Conservation (phyloP, 2,113 vertebrate species). For the Typhlomys cinereus region DNA sequence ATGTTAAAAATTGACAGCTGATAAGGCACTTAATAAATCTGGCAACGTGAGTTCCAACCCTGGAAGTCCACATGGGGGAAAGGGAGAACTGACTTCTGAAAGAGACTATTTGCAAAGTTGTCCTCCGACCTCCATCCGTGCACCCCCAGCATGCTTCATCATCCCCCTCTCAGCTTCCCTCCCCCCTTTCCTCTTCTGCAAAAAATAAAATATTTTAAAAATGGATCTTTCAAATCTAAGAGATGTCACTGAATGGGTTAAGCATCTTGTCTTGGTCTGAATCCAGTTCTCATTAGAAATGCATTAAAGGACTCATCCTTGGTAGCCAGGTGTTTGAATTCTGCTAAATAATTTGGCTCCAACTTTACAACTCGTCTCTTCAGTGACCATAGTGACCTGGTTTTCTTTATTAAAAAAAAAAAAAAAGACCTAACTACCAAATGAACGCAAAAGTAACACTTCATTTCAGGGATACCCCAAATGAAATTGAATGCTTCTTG, state of each 20-base stretch:
- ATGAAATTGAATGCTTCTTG: neutral
- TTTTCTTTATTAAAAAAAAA: conserved; percentile 53
- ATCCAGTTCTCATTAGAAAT: conserved; percentile 68
- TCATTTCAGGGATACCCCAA: neutral
- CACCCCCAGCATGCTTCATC: too few relatives aligned
- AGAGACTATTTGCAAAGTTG: too few relatives aligned
- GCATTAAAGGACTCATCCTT: conserved; percentile 58
- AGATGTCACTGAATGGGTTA: conserved; percentile 39
- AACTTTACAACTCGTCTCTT: conserved; percentile 23
- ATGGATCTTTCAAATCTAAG: conserved; percentile 47
- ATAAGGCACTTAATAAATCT: too few relatives aligned
- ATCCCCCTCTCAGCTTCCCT: too few relatives aligned
- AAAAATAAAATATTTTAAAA: too few relatives aligned
- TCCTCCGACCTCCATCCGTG: too few relatives aligned
- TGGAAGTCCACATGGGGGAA: too few relatives aligned
- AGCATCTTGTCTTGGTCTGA: conserved; percentile 47
- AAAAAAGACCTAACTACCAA: conserved; percentile 4
- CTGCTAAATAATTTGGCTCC: conserved; percentile 16
- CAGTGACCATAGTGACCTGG: neutral
- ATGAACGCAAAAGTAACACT: neutral
- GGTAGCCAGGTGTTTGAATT: conserved; percentile 65
- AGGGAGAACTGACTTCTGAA: too few relatives aligned
- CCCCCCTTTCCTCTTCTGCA: too few relatives aligned
- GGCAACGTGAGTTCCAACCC: too few relatives aligned
- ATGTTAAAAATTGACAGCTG: conserved; percentile 58